Base-by-base conservation (phyloP, 2,888 invertebrate genomes). In the Labia minor region DNA sequence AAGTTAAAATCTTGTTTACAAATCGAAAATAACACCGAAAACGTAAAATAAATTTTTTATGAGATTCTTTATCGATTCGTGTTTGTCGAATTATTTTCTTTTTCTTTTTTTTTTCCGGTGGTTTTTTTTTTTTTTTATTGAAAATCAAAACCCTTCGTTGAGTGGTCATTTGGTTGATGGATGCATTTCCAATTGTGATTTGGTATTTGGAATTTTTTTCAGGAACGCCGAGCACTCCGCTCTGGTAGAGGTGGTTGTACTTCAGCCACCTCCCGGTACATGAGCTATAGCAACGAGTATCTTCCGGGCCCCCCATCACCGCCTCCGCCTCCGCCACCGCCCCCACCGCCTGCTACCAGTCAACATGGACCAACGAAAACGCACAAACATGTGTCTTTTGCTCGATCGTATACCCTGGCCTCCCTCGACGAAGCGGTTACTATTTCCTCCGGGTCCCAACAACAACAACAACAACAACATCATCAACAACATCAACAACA, bases 331-430 rank as follows among this genome's bases (percentile, higher is more conserved):
- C 71, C 69, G 74, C 75, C 80, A 81, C 80, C 76, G 83, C 81
- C 76, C 83, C 81, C 74, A 21, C 33, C 62, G 75, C 81, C 37
- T 1, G 49, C 65, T 21, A 26, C 26, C 26, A 26, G 4, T 8
- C 67, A 49, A 16, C 14, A 4, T 11, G 49, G 49, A 16, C 49
- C 14, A 49, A 49, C 49, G 14, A 49, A 49, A 49, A 16, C 49
- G 49, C 49, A 49, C 49, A 94, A 94, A 76, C 94, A 94, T 77
- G 94, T 94, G 37, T 92, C 92, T 73, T 94, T 94, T 75, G 91
- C 92, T 63, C 84, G 92, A 67, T 92, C 92, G 2, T 90, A 92
- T 75, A 92, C 92, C 0, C 78, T 92, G 71, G 90, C 91, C 21
- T 92, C 91, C 3, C 91, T 92, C 74, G 91, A 92, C 73, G 88